Percentiles rank a stretch among this genome's conserved stretches.
These are phyloP conservation scores for Alcis repandata DNA, from an alignment of 2,888 invertebrate species.

Conservation along the genomic window DNA sequence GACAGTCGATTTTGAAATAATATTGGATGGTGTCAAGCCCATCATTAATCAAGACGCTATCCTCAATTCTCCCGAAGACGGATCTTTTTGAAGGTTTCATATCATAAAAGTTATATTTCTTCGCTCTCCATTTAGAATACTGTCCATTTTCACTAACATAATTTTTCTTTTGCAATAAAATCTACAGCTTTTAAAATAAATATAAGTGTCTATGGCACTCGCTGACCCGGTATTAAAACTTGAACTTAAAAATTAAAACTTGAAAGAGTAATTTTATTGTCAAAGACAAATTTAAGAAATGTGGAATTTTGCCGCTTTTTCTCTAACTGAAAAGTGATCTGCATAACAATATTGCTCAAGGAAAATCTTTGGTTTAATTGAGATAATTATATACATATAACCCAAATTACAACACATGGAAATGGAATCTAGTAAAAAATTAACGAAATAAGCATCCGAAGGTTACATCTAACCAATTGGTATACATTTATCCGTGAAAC, in stretches of 20 bases:
- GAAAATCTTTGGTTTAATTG: too few species aligned
- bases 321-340: too few species aligned
- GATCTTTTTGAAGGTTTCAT: conserved; percentile 19
- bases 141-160: conserved; percentile 12
- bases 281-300: not conserved
- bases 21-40: conserved; percentile 74
- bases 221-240: conserved; percentile 1
- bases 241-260: conserved; percentile 13
- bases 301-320: too few species aligned
- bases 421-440: too few species aligned
- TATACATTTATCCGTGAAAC: too few species aligned
- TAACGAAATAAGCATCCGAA: too few species aligned
- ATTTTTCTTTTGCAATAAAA: conserved; percentile 8
- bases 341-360: too few species aligned
- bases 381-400: too few species aligned
- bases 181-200: conserved; percentile 3
- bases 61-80: conserved; percentile 18
- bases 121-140: conserved; percentile 21
- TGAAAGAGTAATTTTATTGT: conserved; percentile 1
- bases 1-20: conserved; percentile 68
- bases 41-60: conserved; percentile 66
- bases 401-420: too few species aligned
- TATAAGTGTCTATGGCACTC: not conserved
- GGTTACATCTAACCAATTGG: too few species aligned
- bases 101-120: conserved; percentile 21